Conservation (phyloP, 2,797 vertebrate genomes). For the Acanthopagrus latus region DNA sequence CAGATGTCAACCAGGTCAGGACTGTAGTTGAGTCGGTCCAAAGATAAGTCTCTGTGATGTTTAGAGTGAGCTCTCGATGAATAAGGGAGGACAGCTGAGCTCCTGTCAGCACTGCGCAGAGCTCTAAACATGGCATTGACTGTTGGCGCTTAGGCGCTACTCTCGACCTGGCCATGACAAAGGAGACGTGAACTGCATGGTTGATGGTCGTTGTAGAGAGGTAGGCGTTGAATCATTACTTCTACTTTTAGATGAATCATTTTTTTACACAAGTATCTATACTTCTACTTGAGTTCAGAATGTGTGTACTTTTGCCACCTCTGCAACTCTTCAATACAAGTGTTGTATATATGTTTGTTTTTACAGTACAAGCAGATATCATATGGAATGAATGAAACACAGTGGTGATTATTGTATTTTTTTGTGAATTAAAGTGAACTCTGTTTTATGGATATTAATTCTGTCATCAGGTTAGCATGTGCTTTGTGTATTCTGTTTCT, state of each 20-base stretch:
- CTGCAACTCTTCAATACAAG: slow-evolving; percentile 8
- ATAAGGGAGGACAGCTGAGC: slow-evolving; percentile 2
- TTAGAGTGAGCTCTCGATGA: background rate
- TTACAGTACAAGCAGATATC: background rate
- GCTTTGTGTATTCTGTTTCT: slow-evolving; percentile 22
- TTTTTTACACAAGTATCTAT: no score
- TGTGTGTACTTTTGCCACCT: no score
- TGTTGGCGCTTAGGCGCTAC: slow-evolving; percentile 2
- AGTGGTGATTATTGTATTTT: background rate
- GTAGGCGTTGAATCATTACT: no score
- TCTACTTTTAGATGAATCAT: no score
- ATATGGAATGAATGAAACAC: slow-evolving; percentile 3
- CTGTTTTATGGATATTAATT: no score
- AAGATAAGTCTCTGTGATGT: background rate
- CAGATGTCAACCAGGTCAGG: background rate
- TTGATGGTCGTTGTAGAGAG: no score
- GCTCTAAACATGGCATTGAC: background rate
- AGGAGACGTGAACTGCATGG: background rate
- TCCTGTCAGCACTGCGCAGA: slow-evolving; percentile 5
- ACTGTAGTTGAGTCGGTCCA: background rate
- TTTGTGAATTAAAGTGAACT: slow-evolving; percentile 7
- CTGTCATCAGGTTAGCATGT: slow-evolving; percentile 7
- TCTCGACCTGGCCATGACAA: background rate
- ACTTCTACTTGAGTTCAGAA: no score
- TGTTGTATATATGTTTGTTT: background rate